A percentile compares a stretch with the other conserved stretches of the same genome.
Evolutionary conservation across 2,888 invertebrate genomes (phyloP).

Genomic region (Pristionchus maxplancki): DNA sequence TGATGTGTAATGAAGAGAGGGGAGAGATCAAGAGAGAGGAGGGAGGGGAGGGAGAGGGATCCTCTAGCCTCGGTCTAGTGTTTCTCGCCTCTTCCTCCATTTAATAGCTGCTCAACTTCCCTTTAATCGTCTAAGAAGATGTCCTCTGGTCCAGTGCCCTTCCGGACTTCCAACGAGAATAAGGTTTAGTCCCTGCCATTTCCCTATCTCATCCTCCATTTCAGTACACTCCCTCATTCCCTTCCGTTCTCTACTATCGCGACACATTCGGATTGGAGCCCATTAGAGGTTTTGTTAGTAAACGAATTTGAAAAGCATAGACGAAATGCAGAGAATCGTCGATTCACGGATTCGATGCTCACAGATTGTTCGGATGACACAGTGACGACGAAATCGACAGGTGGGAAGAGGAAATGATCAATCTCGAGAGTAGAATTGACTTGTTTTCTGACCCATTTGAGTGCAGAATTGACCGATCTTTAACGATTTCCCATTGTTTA

Average conservation of each 20-base stretch:
- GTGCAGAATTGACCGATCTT: background rate
- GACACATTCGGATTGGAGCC: conserved; percentile 70
- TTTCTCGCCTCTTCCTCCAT: conserved; percentile 36
- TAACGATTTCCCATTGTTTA: conserved; percentile 16
- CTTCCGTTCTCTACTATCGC: conserved; percentile 75
- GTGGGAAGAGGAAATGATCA: background rate
- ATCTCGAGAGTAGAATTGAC: background rate
- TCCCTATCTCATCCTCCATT: background rate
- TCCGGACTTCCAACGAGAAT: conserved; percentile 40
- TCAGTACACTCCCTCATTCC: conserved; percentile 70
- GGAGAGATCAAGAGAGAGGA: background rate
- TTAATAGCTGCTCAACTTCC: background rate
- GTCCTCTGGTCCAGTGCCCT: conserved; percentile 41
- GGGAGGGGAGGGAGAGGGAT: conserved; percentile 5
- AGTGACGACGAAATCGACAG: conserved; percentile 49
- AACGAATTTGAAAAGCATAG: too few species aligned
- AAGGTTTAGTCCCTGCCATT: background rate
- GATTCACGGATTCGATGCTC: conserved; percentile 43
- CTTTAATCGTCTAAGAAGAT: background rate
- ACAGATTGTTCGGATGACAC: conserved; percentile 48
- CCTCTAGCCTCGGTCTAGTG: conserved; percentile 33
- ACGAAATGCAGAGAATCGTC: conserved; percentile 42
- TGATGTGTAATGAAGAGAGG: conserved; percentile 30
- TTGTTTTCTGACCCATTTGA: background rate
- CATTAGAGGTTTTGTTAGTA: background rate